Evolutionary conservation across 2,797 vertebrate species (phyloP), one percentile per base, ranked within the genome.

Genomic region (Austrolebias charrua): DNA sequence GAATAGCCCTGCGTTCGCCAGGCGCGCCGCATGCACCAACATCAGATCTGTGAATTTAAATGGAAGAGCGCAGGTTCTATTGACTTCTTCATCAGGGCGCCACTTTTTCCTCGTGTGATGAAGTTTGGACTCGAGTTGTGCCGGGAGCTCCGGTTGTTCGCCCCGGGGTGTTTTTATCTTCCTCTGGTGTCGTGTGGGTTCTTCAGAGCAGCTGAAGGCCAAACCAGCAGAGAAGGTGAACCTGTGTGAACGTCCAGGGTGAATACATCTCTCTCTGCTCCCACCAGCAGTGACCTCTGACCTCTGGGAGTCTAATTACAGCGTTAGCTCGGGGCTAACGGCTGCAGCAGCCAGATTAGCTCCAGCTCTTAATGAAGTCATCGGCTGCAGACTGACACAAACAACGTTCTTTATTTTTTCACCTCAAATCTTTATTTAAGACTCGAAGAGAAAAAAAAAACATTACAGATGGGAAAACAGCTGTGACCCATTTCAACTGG

Each of bases 31-130:
- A 90, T 91, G 92, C 80, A 91, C 91, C 92, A 91, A 88, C 89
- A 89, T 91, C 91, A 90, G 80, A 89, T 88, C 88, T 85, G 80
- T 86, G 91, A 90, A 92, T 92, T 89, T 89, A 89, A 92, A 92
- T 91, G 92, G 73, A 89, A 88, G 84, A 87, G 83, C 60, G 82
- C 84, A 86, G 70, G 88, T 76, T 82, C 76, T 78, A 90, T 91
- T 83, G 87, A 91, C 89, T 89, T 88, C 86, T 86, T 82, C 81
- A 73, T 84, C 71, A 61, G 3, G 16, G 28, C 24, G 31, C 77
- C 75, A 60, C 29, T 69, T 80, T 62, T 60, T 73, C 64, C 29
- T 19, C 8, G 24, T 8, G 71, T 72, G 75, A 80, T 81, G 80
- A 84, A 88, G 83, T 77, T 70, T 56, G 60, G 55, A 66, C 7